These are phyloP conservation scores for Elegia similella DNA, from an alignment of 2,888 invertebrate species.

Conservation along the genomic window DNA sequence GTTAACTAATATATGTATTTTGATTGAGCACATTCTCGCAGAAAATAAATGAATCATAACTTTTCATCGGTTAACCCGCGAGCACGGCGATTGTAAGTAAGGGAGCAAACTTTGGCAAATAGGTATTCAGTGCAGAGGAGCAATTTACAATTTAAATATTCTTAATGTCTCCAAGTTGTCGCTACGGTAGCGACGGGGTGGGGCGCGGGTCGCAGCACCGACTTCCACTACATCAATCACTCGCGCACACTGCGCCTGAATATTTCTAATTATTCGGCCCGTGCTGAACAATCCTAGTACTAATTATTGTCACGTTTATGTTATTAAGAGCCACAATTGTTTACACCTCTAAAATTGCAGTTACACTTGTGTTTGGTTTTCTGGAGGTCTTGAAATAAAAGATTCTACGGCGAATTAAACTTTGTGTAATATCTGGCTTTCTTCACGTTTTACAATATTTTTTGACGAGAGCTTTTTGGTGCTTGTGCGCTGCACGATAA, in stretches of 20 bases:
- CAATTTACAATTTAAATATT: constrained; percentile 81
- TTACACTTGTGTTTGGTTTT: too few species aligned
- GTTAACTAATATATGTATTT: neutral
- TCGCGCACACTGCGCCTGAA: constrained; percentile 76
- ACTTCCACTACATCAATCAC: constrained; percentile 81
- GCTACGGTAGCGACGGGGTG: constrained; percentile 38
- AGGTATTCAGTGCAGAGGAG: constrained; percentile 79
- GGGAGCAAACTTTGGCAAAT: constrained; percentile 67
- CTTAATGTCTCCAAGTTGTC: constrained; percentile 79
- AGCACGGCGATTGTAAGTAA: constrained; percentile 46
- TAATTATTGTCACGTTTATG: constrained; percentile 38
- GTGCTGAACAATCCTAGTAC: constrained; percentile 56
- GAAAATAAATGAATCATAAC: constrained; percentile 8
- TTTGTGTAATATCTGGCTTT: too few species aligned
- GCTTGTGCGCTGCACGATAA: too few species aligned
- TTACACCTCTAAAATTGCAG: too few species aligned
- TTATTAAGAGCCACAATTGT: neutral
- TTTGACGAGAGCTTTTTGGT: too few species aligned
- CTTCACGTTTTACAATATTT: too few species aligned
- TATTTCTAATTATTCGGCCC: constrained; percentile 78
- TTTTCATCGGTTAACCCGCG: constrained; percentile 21
- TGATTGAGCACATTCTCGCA: neutral
- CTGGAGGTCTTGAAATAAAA: too few species aligned
- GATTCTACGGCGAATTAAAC: too few species aligned
- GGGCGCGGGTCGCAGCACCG: constrained; percentile 38